A percentile compares a stretch with the other conserved stretches of the same genome.
Conservation (phyloP, 2,113 vertebrate species). For the Ptilonorhynchus violaceus region DNA sequence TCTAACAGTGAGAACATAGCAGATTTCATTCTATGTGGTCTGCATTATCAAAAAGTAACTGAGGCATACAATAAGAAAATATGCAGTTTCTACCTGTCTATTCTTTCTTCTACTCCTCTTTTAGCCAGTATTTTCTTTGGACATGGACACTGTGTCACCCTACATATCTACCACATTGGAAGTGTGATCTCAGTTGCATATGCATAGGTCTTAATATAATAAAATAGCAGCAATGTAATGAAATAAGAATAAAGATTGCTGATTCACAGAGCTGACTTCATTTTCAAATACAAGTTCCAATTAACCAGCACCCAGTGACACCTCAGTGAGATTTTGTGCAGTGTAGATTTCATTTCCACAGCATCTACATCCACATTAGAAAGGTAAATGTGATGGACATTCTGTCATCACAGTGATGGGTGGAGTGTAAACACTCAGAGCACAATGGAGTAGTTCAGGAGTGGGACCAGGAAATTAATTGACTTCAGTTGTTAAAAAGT, state of each 20-base stretch:
- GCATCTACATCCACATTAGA: background rate
- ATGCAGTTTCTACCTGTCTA: background rate
- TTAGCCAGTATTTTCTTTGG: background rate
- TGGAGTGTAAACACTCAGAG: background rate
- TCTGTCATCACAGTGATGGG: background rate
- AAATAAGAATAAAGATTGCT: background rate
- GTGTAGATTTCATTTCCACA: background rate
- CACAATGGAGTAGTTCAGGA: background rate
- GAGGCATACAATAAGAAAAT: background rate
- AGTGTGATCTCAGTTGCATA: background rate
- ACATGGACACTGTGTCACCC: background rate
- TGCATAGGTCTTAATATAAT: background rate
- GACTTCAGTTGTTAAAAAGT: background rate
- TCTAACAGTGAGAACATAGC: background rate
- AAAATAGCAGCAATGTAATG: background rate
- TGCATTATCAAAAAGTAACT: background rate
- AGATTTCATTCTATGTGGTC: background rate
- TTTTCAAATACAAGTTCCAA: background rate
- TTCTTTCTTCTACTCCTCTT: background rate
- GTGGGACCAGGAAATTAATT: background rate
- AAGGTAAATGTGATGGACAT: background rate
- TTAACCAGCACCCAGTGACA: background rate
- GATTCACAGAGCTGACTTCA: background rate
- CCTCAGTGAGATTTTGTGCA: background rate
- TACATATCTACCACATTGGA: background rate